Percentiles rank a stretch among this genome's conserved stretches.
phyloP scores from a whole-genome alignment of 2,113 vertebrate species.

The Pavo muticus region DNA sequence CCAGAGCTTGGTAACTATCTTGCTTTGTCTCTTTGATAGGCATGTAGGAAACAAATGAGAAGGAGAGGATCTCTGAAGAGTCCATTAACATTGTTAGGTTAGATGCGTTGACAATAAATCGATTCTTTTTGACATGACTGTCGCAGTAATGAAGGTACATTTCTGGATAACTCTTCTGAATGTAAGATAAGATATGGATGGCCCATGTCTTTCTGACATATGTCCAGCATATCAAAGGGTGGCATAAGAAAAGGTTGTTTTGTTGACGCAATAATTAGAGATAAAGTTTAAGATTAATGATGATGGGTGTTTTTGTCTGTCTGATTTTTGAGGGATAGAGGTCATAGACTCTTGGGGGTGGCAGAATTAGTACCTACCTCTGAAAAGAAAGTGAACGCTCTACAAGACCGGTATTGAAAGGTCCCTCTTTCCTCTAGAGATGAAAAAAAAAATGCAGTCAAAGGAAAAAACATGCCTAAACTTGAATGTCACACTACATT shows the following conservation, averaged over 20 bases:
- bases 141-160: conserved; percentile 81
- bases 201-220: conserved; percentile 75
- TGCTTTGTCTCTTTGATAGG: conserved; percentile 79
- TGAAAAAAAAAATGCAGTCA: conserved; percentile 40
- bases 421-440: conserved; percentile 17
- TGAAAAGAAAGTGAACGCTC: conserved; percentile 31
- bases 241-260: conserved; percentile 74
- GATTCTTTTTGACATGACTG: conserved; percentile 82
- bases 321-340: conserved; percentile 41
- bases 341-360: conserved; percentile 40
- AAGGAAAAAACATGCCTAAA: conserved; percentile 8
- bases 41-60: conserved; percentile 81
- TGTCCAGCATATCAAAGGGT: conserved; percentile 75
- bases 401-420: conserved; percentile 24
- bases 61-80: conserved; percentile 77
- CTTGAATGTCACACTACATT: conserved; percentile 45
- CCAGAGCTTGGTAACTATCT: conserved; percentile 74
- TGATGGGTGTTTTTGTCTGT: conserved; percentile 15
- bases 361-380: conserved; percentile 2
- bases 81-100: conserved; percentile 81
- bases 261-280: conserved; percentile 73
- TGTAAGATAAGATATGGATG: conserved; percentile 79
- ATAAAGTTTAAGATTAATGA: conserved; percentile 70
- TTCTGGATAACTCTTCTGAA: conserved; percentile 79
- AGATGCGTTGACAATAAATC: conserved; percentile 79